Conservation (phyloP, 2,113 vertebrate species). For the Origma solitaria region DNA sequence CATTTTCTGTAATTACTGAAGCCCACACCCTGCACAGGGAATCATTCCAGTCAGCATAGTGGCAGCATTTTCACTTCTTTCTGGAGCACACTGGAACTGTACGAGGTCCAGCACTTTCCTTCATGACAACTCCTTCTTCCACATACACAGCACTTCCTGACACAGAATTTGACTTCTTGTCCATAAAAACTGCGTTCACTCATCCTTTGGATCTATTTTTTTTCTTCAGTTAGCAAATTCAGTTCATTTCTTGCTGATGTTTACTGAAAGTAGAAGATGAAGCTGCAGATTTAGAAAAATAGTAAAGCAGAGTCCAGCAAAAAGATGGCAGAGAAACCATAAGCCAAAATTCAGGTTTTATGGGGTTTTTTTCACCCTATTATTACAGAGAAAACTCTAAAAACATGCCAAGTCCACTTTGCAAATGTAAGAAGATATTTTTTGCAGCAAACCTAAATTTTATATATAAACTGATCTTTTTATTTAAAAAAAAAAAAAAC, state of each 20-base stretch:
- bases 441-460: neutral
- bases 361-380: neutral
- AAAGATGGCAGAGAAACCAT: neutral
- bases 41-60: neutral
- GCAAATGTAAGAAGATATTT: neutral
- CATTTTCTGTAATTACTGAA: neutral
- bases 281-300: slow-evolving; percentile 8
- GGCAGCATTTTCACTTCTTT: neutral
- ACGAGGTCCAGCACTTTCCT: neutral
- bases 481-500: neutral
- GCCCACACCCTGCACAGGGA: neutral
- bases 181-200: neutral
- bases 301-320: neutral
- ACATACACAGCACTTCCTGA: neutral
- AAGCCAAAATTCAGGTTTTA: neutral
- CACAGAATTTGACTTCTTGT: neutral
- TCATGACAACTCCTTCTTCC: neutral
- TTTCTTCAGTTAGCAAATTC: neutral
- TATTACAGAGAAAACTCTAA: neutral
- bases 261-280: neutral
- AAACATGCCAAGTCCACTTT: neutral
- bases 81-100: neutral
- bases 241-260: neutral
- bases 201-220: neutral
- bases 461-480: neutral